Evolutionary conservation across 2,113 vertebrate genomes (phyloP).

Genomic region (Tautogolabrus adspersus): DNA sequence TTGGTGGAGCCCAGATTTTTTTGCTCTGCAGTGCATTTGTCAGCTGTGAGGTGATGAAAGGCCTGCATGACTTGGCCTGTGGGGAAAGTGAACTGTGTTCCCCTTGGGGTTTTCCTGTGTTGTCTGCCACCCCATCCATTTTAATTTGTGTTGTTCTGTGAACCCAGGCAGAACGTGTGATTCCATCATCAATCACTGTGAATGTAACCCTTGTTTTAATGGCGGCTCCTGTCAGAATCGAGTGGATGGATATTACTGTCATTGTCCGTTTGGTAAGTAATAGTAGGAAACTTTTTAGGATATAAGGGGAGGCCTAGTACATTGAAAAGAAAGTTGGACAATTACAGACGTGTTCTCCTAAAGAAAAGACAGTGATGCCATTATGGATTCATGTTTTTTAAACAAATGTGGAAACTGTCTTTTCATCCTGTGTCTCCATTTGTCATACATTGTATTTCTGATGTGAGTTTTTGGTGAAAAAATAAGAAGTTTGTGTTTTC

Average conservation of each 20-base stretch:
- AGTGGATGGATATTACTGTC: conserved; percentile 94
- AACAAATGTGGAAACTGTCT: conserved; percentile 49
- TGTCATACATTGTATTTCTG: conserved; percentile 12
- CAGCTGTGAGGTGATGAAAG: conserved; percentile 61
- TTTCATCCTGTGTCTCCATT: conserved; percentile 56
- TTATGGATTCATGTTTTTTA: conserved; percentile 32
- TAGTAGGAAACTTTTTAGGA: conserved; percentile 39
- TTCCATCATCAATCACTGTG: conserved; percentile 96
- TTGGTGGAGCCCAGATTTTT: conserved; percentile 39
- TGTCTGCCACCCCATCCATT: conserved; percentile 81
- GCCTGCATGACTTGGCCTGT: conserved; percentile 52
- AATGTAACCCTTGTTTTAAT: conserved; percentile 98
- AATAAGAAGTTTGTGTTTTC: not conserved
- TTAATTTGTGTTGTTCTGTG: conserved; percentile 86
- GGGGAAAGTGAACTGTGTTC: conserved; percentile 56
- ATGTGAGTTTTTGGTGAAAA: not conserved
- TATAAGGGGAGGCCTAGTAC: conserved; percentile 1
- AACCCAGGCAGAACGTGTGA: conserved; percentile 95
- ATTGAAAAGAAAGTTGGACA: conserved; percentile 49
- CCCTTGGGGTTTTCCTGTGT: conserved; percentile 61
- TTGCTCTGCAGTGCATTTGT: conserved; percentile 58
- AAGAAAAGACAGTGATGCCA: conserved; percentile 29
- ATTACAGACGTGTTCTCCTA: conserved; percentile 19
- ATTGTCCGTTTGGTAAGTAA: conserved; percentile 97
- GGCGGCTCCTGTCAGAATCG: conserved; percentile 96